Percentiles rank a stretch among this genome's conserved stretches.
Evolutionary conservation across 2,888 invertebrate species (phyloP).

Genomic region (Apocheima hispidaria): DNA sequence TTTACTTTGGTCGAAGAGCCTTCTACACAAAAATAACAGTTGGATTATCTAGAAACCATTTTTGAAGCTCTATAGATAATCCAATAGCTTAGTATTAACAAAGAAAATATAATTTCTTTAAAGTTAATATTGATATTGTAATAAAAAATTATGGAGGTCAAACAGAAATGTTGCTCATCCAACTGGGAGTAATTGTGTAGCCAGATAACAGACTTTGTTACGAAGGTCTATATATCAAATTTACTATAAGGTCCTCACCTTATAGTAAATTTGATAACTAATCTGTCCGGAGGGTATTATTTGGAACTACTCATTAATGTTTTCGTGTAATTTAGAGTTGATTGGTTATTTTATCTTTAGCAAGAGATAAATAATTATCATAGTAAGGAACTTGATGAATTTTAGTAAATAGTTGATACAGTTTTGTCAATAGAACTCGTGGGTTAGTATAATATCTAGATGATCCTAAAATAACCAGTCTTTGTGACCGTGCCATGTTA

Average conservation of each 20-base stretch:
- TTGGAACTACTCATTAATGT: slow-evolving; percentile 5
- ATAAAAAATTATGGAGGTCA: slow-evolving; percentile 25
- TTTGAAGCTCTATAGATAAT: too few relatives aligned
- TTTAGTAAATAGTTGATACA: neutral
- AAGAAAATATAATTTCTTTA: neutral
- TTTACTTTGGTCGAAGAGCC: too few relatives aligned
- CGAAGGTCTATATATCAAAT: neutral
- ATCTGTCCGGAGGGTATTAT: slow-evolving; percentile 21
- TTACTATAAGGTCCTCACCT: too few relatives aligned
- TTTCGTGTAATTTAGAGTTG: neutral
- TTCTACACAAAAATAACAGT: too few relatives aligned
- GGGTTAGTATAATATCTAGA: too few relatives aligned
- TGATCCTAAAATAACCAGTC: too few relatives aligned
- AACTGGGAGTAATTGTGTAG: slow-evolving; percentile 4
- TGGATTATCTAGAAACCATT: too few relatives aligned
- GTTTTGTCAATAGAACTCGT: too few relatives aligned
- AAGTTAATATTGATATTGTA: too few relatives aligned
- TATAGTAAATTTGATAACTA: slow-evolving; percentile 3
- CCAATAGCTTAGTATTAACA: too few relatives aligned
- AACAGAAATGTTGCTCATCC: neutral
- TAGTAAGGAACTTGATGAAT: neutral
- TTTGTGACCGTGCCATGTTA: too few relatives aligned
- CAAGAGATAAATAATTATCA: neutral
- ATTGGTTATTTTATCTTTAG: neutral
- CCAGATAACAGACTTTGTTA: slow-evolving; percentile 3